Evolutionary conservation across 2,797 vertebrate species (phyloP).

Genomic region (Anabas testudineus): DNA sequence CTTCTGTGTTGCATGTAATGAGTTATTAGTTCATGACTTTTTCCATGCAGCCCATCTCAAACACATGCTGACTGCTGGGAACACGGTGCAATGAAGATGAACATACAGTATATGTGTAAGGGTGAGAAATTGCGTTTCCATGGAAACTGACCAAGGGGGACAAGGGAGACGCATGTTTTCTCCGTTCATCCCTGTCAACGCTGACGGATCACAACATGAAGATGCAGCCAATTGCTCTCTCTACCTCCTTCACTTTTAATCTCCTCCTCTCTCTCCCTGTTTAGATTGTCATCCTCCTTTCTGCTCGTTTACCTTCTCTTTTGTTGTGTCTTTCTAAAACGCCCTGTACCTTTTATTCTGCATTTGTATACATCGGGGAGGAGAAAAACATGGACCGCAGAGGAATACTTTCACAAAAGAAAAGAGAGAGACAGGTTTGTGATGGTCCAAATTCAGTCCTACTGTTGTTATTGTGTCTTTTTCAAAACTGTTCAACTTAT

Average conservation of each 20-base stretch:
- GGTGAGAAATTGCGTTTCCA: conserved; percentile 76
- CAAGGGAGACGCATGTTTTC: conserved; percentile 71
- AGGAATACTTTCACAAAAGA: conserved; percentile 26
- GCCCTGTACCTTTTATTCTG: conserved; percentile 5
- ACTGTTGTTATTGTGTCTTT: conserved; percentile 11
- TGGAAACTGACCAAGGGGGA: conserved; percentile 79
- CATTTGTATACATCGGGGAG: conserved; percentile 42
- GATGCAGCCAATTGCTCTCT: conserved; percentile 58
- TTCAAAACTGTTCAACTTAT: neutral
- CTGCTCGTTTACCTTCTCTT: conserved; percentile 31
- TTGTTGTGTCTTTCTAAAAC: conserved; percentile 20
- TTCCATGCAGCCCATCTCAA: conserved; percentile 41
- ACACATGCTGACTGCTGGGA: conserved; percentile 36
- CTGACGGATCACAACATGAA: conserved; percentile 77
- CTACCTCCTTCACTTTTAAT: conserved; percentile 36
- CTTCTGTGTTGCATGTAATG: neutral
- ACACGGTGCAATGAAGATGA: conserved; percentile 37
- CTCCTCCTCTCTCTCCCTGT: conserved; percentile 40
- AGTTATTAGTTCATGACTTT: conserved; percentile 32
- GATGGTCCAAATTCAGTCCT: conserved; percentile 13
- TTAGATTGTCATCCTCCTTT: conserved; percentile 36
- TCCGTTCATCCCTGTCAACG: conserved; percentile 69
- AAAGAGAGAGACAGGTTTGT: conserved; percentile 4
- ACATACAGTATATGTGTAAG: conserved; percentile 53
- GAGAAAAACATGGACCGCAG: conserved; percentile 35